Base-by-base conservation (phyloP, 2,113 vertebrate species). In the Sula dactylatra region DNA sequence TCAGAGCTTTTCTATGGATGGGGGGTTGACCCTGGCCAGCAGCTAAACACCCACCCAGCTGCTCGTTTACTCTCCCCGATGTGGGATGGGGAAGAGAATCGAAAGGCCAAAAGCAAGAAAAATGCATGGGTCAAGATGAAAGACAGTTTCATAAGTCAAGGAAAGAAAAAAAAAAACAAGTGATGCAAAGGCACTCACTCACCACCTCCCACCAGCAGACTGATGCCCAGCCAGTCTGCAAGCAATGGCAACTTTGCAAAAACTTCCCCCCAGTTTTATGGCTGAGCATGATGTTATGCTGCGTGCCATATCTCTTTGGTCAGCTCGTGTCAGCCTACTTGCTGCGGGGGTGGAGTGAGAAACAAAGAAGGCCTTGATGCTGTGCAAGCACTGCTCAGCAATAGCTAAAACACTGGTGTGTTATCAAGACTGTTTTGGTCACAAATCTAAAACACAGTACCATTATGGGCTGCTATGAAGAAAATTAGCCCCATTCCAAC, bases 311-410 rank as follows among this genome's bases (percentile, higher is more conserved):
- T 31, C 74, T 80, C 79, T 56, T 10, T 77, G 88, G 94, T 49
- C 88, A 88, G 85, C 76, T 83, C 3, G 0, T 44, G 74, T 61
- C 92, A 88, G 90, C 95, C 94, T 31, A n/a, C 82, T 27, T 13
- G 2, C 91, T 92, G 86, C 0, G 42, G 93, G 82, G 88, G 91
- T 86, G 90, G 86, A 93, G 49, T 42, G 76, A 80, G 88, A 92
- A 97, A 90, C 86, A 96, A 54, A 86, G 82, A 18, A 21, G 49
- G 74, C 90, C 90, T 97, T 97, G 90, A 88, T 73, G 62, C 31
- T 61, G 36, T 44, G 38, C 0, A 21, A 94, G 49, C 38, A 8
- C n/a, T 42, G 82, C 82, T 83, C 82, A 58, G 79, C 82, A 88
- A 34, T 12, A 65, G 36, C 86, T 94, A 16, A 67, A 88, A 83